phyloP scores from a whole-genome alignment of 2,888 invertebrate species.

The Drosophila maculinotata region DNA sequence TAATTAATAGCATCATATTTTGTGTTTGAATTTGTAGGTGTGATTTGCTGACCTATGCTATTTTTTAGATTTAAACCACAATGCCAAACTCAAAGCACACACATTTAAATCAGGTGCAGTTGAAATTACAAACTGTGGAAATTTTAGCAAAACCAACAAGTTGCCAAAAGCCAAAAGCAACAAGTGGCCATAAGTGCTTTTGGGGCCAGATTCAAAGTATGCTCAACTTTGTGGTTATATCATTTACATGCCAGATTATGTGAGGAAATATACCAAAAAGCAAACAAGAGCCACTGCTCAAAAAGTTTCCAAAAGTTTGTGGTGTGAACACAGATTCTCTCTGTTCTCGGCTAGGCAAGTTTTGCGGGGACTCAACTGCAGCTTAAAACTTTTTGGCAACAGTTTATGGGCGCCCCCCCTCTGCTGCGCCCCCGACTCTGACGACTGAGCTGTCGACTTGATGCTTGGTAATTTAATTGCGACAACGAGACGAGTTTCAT shows the following conservation, averaged over 20 bases:
- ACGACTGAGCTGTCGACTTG: slow-evolving; percentile 26
- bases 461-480: slow-evolving; percentile 70
- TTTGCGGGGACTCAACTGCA: slow-evolving; percentile 63
- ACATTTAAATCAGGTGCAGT: no score
- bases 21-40: background rate
- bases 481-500: slow-evolving; percentile 58
- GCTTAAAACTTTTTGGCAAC: slow-evolving; percentile 79
- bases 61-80: slow-evolving; percentile 1
- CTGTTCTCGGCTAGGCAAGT: slow-evolving; percentile 38
- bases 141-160: slow-evolving; percentile 39
- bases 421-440: background rate
- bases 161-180: slow-evolving; percentile 34
- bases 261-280: slow-evolving; percentile 58
- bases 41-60: background rate
- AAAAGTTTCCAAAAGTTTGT: slow-evolving; percentile 60
- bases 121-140: background rate
- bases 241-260: slow-evolving; percentile 72
- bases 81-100: no score
- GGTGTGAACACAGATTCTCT: slow-evolving; percentile 64
- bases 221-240: slow-evolving; percentile 66
- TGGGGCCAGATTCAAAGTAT: slow-evolving; percentile 40
- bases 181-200: slow-evolving; percentile 36
- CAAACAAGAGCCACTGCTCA: slow-evolving; percentile 43
- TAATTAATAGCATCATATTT: background rate
- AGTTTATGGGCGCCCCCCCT: slow-evolving; percentile 42